Base-by-base conservation (phyloP, 1,140 invertebrate species). In the Polypedilum pembai region DNA sequence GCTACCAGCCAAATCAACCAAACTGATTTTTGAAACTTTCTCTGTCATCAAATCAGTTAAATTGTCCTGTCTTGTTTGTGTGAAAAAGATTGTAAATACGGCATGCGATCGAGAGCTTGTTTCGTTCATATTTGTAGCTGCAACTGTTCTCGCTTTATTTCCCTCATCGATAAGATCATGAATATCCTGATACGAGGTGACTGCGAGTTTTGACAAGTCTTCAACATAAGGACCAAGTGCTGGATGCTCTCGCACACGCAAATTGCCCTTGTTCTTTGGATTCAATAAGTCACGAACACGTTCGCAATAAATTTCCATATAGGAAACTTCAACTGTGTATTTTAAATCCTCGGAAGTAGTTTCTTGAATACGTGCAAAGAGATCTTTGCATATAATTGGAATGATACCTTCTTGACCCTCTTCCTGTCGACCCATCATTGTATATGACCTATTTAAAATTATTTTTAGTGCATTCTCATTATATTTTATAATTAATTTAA, bases 271-370 rank as follows among this genome's bases (percentile, higher is more conserved):
- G 81, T 98, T 98, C 82, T 98, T 98, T 0, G 98, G 98, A 84
- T 99, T 99, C 33, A 99, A 85, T 63, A 99, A 84, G 85, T 99
- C 98, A 66, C 96, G 87, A 0, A 99, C 98, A 74, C 96, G 87
- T 83, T 99, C 98, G 85, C 98, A 99, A 82, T 99, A 99, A 76
- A 99, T 99, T 84, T 99, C 98, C 96, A 99, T 99, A 81, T 99
- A 99, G 76, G 95, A 98, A 3, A 98, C 95, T 89, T 96, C 84
- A 75, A 87, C 94, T 75, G 94, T 94, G 83, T 94, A 95, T 81
- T 93, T 92, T 3, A 94, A 85, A 75, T 94, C 90, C 74, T 91
- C 89, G 74, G 86, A 87, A 75, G 88, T 88, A 73, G 89, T 91
- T 76, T 89, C 87, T 76, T 88, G 88, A 77, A 99, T 98, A 80